A percentile compares a stretch with the other conserved stretches of the same genome.
Evolutionary conservation across 1,140 invertebrate species (phyloP).

Genomic region (Penaeus vannamei): DNA sequence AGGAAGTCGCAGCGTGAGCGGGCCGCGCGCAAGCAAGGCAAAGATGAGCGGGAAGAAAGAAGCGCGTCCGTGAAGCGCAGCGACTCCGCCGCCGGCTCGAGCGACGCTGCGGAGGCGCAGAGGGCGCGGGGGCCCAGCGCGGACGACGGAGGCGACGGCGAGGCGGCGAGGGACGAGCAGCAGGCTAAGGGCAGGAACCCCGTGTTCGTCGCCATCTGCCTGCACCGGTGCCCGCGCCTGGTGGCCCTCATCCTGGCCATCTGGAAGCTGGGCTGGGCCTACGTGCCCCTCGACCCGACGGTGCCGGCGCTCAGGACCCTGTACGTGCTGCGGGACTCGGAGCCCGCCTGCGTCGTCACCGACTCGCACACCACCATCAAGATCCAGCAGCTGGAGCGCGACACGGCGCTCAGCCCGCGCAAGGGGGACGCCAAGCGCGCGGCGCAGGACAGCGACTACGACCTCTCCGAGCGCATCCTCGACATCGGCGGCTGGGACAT

Average conservation of each 20-base stretch:
- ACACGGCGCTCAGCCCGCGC: not conserved
- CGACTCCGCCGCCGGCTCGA: too few relatives aligned
- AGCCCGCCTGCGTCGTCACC: constrained; percentile 80
- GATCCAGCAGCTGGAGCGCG: constrained; percentile 38
- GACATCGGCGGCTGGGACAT: constrained; percentile 41
- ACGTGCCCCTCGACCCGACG: constrained; percentile 84
- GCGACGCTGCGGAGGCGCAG: too few relatives aligned
- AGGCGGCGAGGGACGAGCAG: constrained; percentile 71
- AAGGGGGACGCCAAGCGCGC: not conserved
- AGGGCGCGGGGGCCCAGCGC: too few relatives aligned
- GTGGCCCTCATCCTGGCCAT: constrained; percentile 81
- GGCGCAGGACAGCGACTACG: not conserved
- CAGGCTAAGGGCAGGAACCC: constrained; percentile 79
- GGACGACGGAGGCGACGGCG: not conserved
- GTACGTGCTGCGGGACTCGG: constrained; percentile 83
- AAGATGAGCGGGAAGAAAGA: not conserved
- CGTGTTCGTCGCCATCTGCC: constrained; percentile 74
- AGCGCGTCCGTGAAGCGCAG: too few relatives aligned
- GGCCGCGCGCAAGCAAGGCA: not conserved
- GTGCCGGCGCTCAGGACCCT: constrained; percentile 82
- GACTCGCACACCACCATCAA: constrained; percentile 71
- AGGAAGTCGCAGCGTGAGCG: too few relatives aligned
- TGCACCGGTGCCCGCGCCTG: constrained; percentile 82
- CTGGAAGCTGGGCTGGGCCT: constrained; percentile 86
- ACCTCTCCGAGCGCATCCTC: constrained; percentile 33